Percentiles rank a stretch among this genome's conserved stretches.
Evolutionary conservation across 2,888 invertebrate genomes (phyloP).

Genomic region (Melanargia galathea): DNA sequence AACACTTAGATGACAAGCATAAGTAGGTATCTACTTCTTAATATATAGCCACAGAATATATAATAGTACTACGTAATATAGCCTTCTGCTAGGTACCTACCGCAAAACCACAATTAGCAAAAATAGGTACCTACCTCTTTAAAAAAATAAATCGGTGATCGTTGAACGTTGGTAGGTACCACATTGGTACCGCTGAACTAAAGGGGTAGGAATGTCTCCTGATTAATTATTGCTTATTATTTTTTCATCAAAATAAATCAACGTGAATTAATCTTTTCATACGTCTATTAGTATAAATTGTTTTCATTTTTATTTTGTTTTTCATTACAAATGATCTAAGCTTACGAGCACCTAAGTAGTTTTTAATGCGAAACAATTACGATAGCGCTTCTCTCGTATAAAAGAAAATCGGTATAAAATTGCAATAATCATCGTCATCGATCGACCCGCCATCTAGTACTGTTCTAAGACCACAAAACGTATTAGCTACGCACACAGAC

Average conservation of each 20-base stretch:
- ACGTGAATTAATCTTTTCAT: constrained; percentile 1
- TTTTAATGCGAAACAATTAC: constrained; percentile 26
- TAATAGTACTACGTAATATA: too few relatives aligned
- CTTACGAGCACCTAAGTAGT: constrained; percentile 14
- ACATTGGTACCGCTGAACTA: not conserved
- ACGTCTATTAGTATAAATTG: constrained; percentile 5
- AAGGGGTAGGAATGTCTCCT: not conserved
- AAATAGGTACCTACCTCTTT: too few relatives aligned
- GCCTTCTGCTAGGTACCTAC: not conserved
- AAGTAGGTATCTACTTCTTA: too few relatives aligned
- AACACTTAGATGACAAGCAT: too few relatives aligned
- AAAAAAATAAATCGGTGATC: not conserved
- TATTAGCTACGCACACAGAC: constrained; percentile 47
- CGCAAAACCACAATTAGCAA: not conserved
- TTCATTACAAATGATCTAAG: not conserved
- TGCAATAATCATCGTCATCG: constrained; percentile 36
- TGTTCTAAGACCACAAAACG: constrained; percentile 43
- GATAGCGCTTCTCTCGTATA: constrained; percentile 18
- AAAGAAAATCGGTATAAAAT: constrained; percentile 37
- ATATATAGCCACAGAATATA: too few relatives aligned
- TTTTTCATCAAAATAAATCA: not conserved
- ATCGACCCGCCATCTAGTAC: constrained; percentile 51
- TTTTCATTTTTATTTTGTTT: constrained; percentile 1
- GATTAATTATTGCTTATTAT: not conserved
- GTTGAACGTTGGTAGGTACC: too few relatives aligned